Evolutionary conservation across 2,888 invertebrate genomes (phyloP), one percentile per base, ranked within the genome.

Genomic region (Tolmerus cingulatus): DNA sequence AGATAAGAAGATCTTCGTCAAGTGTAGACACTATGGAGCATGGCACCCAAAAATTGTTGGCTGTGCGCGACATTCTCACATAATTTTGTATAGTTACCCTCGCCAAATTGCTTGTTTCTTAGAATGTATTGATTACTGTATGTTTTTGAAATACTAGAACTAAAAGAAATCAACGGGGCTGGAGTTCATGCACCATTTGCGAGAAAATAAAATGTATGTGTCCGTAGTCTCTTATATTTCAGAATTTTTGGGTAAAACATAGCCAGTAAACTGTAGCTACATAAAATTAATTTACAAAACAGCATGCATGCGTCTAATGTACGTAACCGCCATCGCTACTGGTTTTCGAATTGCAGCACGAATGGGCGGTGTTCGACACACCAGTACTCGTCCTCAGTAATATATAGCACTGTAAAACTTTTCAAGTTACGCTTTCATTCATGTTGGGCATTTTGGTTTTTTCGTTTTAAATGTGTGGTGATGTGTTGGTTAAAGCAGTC

Each of bases 381-480:
- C 37, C 57, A 5, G 57, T 82, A 66, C 37, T 82, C 57, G 82
- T 82, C 57, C 57, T 82, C 55, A 82, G 37, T 82, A 57, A 57
- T 51, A n/a, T 43, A n/a, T 82, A 82, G 82, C 82, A 82, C 82
- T 37, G 37, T 55, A 57, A 82, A 57, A 30, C 37, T 82, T 82
- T 30, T 81, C 19, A 55, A 34, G 30, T 82, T 82, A 79, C 82
- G 82, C 82, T 82, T 82, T 81, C 30, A 81, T 81, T 81, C 81
- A 55, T 81, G 81, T 81, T 82, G 82, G 82, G 57, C 82, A 82
- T 82, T 82, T 57, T 82, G 82, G 82, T 82, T 82, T 34, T 34
- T 77, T 27, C 27, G n/a, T 76, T 66, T 76, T 76, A 79, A 51
- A 57, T 82, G 57, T 82, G 57, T 82, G 82, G 66, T 82, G 82